A percentile compares a stretch with the other conserved stretches of the same genome.
These are phyloP conservation scores for Archips xylosteana DNA, from an alignment of 2,888 invertebrate genomes.

Conservation along the genomic window DNA sequence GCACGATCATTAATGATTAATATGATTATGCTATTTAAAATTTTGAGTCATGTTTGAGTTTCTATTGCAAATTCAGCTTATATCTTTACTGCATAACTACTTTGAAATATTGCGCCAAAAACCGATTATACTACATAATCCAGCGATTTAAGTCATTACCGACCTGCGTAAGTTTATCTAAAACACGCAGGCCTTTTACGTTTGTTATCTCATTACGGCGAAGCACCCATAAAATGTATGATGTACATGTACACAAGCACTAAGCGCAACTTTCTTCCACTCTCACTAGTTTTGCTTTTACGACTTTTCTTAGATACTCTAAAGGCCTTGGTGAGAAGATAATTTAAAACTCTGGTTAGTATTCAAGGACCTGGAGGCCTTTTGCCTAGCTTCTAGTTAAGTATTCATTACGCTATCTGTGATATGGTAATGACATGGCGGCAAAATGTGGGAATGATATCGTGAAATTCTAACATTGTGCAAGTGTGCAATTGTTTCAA, in stretches of 20 bases:
- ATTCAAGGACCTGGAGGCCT: constrained; percentile 30
- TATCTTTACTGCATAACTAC: too few relatives aligned
- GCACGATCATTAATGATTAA: too few relatives aligned
- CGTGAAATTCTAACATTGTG: not conserved
- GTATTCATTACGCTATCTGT: constrained; percentile 20
- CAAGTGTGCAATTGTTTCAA: not conserved
- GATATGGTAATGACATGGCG: not conserved
- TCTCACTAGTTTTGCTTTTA: constrained; percentile 25
- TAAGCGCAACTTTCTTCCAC: constrained; percentile 34
- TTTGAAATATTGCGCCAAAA: too few relatives aligned
- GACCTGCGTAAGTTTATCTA: constrained; percentile 18
- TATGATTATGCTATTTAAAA: too few relatives aligned
- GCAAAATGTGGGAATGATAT: constrained; percentile 8
- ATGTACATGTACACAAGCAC: not conserved
- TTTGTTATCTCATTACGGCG: constrained; percentile 22
- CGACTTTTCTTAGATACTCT: constrained; percentile 25
- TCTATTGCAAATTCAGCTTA: too few relatives aligned
- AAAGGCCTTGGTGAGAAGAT: constrained; percentile 24
- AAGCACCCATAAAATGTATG: constrained; percentile 24
- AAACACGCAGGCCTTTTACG: constrained; percentile 15
- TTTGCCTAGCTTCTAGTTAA: constrained; percentile 20
- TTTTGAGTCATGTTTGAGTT: too few relatives aligned
- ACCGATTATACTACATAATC: not conserved
- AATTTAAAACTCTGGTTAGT: constrained; percentile 27
- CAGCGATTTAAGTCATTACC: constrained; percentile 7